These are phyloP conservation scores for Bradypodion pumilum DNA, from an alignment of 2,797 vertebrate genomes.

Conservation along the genomic window DNA sequence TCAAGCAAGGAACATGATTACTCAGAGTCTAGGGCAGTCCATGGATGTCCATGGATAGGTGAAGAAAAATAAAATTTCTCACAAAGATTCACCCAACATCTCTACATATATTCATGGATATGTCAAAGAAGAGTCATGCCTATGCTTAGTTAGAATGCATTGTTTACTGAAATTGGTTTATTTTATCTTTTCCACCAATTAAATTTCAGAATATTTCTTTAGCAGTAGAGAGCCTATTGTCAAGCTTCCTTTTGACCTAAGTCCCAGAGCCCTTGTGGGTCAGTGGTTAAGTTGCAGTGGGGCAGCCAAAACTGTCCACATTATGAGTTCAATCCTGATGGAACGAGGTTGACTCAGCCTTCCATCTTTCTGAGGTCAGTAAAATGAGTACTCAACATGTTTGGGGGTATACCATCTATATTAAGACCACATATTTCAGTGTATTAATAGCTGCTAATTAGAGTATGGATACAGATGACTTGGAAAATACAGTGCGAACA, in stretches of 20 bases:
- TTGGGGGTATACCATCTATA: background rate
- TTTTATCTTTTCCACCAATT: background rate
- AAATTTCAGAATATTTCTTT: background rate
- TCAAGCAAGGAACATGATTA: background rate
- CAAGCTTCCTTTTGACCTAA: background rate
- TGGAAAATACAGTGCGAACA: background rate
- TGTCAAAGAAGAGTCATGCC: no score
- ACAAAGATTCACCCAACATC: background rate
- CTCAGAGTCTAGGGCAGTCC: no score
- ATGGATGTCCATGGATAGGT: background rate
- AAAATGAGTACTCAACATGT: no score
- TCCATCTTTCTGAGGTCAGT: no score
- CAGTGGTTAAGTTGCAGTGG: no score
- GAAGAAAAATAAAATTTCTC: background rate
- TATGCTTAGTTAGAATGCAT: background rate
- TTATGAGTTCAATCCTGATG: no score
- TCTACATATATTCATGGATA: background rate
- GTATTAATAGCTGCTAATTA: background rate
- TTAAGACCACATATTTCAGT: background rate
- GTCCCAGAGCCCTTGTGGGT: no score
- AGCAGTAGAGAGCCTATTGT: background rate
- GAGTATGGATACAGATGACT: background rate
- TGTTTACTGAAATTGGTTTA: background rate
- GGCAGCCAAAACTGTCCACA: no score
- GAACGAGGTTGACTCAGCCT: no score